Conservation (phyloP, 2,113 vertebrate genomes). For the Sprattus sprattus region DNA sequence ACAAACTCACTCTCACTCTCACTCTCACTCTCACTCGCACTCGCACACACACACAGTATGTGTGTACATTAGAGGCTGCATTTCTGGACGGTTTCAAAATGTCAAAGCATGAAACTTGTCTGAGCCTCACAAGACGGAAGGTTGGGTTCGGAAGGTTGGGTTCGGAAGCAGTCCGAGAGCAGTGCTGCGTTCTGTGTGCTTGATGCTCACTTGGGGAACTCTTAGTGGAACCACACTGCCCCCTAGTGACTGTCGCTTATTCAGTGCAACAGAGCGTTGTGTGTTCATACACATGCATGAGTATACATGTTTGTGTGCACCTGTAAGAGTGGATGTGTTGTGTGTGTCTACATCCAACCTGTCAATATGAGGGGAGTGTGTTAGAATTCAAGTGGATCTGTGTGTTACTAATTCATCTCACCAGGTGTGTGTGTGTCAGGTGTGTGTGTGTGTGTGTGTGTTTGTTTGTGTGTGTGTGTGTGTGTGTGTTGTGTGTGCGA, state of each 20-base stretch:
- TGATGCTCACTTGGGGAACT: no score
- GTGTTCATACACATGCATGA: not conserved
- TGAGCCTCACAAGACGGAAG: not conserved
- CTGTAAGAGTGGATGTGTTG: not conserved
- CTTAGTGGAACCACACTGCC: slow-evolving; percentile 57
- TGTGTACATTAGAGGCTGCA: not conserved
- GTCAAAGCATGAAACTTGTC: not conserved
- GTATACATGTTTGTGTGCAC: not conserved
- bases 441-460: slow-evolving; percentile 11
- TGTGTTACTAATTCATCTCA: not conserved
- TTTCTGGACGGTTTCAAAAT: not conserved
- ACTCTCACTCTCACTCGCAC: no score
- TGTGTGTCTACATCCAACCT: not conserved
- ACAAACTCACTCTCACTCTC: no score
- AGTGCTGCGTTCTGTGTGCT: not conserved
- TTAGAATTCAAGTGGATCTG: not conserved
- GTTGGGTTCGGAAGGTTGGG: not conserved
- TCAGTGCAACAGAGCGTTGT: not conserved
- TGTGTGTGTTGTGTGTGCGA: not conserved
- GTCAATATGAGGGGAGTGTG: not conserved
- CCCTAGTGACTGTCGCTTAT: slow-evolving; percentile 50
- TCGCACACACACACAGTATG: not conserved
- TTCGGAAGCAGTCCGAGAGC: not conserved
- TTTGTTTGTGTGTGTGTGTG: slow-evolving; percentile 1
- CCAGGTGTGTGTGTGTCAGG: not conserved